Evolutionary conservation across 2,888 invertebrate species (phyloP), one percentile per base, ranked within the genome.

Genomic region (Pristionchus entomophagus): DNA sequence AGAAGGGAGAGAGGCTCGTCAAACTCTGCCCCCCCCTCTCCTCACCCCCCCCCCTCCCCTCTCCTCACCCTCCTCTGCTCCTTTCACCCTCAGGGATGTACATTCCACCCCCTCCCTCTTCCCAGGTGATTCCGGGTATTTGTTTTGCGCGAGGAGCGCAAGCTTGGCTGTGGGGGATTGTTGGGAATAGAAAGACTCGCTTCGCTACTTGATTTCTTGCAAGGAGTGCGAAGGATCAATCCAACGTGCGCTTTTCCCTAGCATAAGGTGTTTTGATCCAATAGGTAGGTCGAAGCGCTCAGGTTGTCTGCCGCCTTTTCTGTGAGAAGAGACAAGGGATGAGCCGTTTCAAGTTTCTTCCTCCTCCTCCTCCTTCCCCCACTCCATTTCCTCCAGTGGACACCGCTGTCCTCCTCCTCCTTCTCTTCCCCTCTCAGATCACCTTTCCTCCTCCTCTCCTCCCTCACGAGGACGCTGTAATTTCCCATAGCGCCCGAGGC

Each of bases 301-400:
- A n/a, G n/a, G n/a, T n/a, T n/a, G n/a, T n/a, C 45, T 45, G 45
- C 45, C 6, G 14, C 45, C 14, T 65, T 65, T 35, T n/a, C 45
- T 10, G 45, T 35, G 12, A 49, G 26, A 45, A 29, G 38, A 41
- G 38, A 29, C 2, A 1, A n/a, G 73, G 41, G 38, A 19, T 22
- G 5, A 41, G 73, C 2, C 73, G 45, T 49, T 29, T 77, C 77
- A 45, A 45, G 41, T 45, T 77, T 41, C 77, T 49, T 77, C 77
- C 77, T 77, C 49, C 77, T 77, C 22, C 41, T 35, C 65, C 65
- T 69, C 69, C 41, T 41, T n/a, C 14, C 69, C n/a, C 38, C 69
- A 35, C 22, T 41, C 38, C 8, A 14, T 22, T 29, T 35, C 45
- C 6, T 14, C 65, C 32, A 65, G 65, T 5, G 56, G 56, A 56